Evolutionary conservation across 1,140 invertebrate species (phyloP).

Genomic region (Caenorhabditis latens): DNA sequence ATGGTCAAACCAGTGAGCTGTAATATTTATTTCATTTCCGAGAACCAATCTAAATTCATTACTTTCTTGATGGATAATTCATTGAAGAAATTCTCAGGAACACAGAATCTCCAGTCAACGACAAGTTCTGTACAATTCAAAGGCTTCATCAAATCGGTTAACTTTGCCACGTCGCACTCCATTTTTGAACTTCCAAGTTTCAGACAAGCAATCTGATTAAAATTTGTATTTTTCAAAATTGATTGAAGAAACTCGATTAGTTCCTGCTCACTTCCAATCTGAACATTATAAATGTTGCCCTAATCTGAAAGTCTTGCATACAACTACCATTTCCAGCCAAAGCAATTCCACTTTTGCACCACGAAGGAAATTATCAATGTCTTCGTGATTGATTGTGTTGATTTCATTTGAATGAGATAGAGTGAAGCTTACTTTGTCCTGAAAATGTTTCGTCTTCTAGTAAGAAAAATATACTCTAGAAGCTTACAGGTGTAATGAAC

Average conservation of each 20-base stretch:
- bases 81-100: constrained; percentile 15
- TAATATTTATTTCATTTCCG: background rate
- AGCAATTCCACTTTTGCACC: constrained; percentile 24
- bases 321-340: constrained; percentile 26
- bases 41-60: background rate
- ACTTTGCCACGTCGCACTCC: background rate
- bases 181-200: constrained; percentile 36
- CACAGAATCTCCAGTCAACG: constrained; percentile 15
- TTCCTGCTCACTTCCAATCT: background rate
- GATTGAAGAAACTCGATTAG: background rate
- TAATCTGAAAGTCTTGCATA: too few relatives aligned
- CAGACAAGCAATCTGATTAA: background rate
- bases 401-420: constrained; percentile 7
- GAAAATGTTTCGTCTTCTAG: background rate
- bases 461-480: background rate
- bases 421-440: constrained; percentile 33
- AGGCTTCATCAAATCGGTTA: background rate
- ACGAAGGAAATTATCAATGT: constrained; percentile 3
- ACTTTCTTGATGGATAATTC: background rate
- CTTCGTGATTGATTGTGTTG: constrained; percentile 3
- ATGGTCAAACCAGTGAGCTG: background rate
- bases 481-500: background rate
- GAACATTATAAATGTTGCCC: background rate
- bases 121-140: background rate
- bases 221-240: background rate